Conservation (phyloP, 2,113 vertebrate species). For the Mus spicilegus region DNA sequence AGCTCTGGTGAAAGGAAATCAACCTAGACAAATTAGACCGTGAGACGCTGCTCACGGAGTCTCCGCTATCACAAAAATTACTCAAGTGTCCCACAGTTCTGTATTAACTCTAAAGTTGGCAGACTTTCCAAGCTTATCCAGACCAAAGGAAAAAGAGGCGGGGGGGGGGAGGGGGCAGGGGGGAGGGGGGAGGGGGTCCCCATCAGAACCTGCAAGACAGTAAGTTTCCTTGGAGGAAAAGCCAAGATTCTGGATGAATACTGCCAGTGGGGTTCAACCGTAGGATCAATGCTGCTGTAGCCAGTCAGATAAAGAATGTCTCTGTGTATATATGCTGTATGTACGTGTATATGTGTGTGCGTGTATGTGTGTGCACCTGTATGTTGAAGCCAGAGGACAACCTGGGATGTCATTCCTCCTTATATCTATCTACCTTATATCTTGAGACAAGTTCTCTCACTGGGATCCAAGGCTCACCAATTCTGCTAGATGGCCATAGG, state of each 20-base stretch:
- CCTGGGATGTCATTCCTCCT: background rate
- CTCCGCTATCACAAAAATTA: background rate
- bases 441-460: background rate
- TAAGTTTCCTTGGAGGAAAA: background rate
- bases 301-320: background rate
- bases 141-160: background rate
- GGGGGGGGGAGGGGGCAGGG: rapidly evolving
- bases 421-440: background rate
- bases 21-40: background rate
- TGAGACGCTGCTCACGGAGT: background rate
- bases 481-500: background rate
- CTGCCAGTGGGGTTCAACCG: background rate
- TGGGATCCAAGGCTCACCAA: background rate
- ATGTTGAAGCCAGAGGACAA: background rate
- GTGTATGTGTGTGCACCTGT: no score
- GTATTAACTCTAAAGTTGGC: conserved; percentile 37
- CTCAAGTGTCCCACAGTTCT: background rate
- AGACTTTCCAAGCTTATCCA: background rate
- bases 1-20: conserved; percentile 57
- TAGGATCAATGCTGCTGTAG: background rate
- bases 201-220: background rate
- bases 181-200: rapidly evolving
- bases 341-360: background rate
- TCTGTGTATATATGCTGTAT: background rate
- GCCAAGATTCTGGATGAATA: background rate